Percentiles rank a stretch among this genome's conserved stretches.
Conservation (phyloP, 30 jellyfish, hydroid and myxozoan genomes). For the Aurelia sp. region DNA sequence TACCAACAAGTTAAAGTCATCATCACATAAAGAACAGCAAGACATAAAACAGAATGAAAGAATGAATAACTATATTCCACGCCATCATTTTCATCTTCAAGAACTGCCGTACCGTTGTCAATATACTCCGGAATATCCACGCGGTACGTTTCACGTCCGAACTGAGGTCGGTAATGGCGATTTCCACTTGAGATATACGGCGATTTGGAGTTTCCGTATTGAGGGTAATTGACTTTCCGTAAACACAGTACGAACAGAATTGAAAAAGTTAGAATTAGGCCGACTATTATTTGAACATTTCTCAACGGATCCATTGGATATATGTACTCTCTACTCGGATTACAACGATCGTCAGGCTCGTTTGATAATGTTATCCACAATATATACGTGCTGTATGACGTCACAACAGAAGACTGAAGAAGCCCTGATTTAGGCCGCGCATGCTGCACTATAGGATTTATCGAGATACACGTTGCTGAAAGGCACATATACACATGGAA, state of each 20-base stretch:
- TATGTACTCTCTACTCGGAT: constrained; percentile 81
- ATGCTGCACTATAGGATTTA: constrained; percentile 88
- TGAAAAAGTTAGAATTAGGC: constrained; percentile 64
- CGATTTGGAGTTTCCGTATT: constrained; percentile 74
- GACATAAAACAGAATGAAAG: constrained; percentile 63
- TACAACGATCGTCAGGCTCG: constrained; percentile 94
- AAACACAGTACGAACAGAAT: constrained; percentile 57
- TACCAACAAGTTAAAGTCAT: constrained; percentile 97
- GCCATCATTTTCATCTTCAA: constrained; percentile 88
- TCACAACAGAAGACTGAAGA: constrained; percentile 89
- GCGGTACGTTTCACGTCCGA: background rate
- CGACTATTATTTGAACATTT: constrained; percentile 76
- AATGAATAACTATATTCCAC: constrained; percentile 92
- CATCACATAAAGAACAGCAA: constrained; percentile 84
- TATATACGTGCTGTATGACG: constrained; percentile 86
- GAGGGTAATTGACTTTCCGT: constrained; percentile 81
- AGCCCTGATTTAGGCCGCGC: constrained; percentile 97
- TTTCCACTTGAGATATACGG: background rate
- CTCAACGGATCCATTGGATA: constrained; percentile 85
- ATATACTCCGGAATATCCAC: background rate
- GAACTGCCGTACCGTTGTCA: constrained; percentile 21
- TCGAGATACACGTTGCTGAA: constrained; percentile 90
- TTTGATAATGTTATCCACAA: constrained; percentile 88
- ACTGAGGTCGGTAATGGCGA: constrained; percentile 2
- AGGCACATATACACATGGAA: constrained; percentile 94